These are phyloP conservation scores for Reticulitermes speratus DNA, from an alignment of 1,140 invertebrate species.

Conservation along the genomic window DNA sequence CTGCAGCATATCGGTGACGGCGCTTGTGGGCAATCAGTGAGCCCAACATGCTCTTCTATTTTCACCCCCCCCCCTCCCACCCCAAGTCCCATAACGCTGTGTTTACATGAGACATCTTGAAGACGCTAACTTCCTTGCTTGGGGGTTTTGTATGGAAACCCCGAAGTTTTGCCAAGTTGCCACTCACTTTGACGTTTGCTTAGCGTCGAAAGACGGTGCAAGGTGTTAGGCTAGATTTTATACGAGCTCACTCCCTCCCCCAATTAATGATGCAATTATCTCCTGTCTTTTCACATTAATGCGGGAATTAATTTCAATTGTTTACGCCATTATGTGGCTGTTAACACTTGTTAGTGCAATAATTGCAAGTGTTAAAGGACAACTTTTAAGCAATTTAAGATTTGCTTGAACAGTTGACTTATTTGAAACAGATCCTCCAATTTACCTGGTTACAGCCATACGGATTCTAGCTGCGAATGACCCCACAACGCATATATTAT, in stretches of 20 bases:
- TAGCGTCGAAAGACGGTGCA: not conserved
- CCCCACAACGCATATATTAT: too few species aligned
- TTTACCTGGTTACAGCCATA: too few species aligned
- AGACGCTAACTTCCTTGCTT: not conserved
- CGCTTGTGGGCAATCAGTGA: slow-evolving; percentile 7
- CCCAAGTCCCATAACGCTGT: not conserved
- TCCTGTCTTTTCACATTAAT: too few species aligned
- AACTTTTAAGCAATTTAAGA: too few species aligned
- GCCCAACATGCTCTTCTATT: not conserved
- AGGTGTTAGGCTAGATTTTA: not conserved
- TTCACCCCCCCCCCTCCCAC: not conserved
- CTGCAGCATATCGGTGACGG: not conserved
- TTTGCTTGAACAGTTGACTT: too few species aligned
- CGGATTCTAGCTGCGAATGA: too few species aligned
- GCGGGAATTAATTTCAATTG: too few species aligned
- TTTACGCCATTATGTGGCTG: too few species aligned
- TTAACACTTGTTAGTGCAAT: too few species aligned
- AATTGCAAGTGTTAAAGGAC: too few species aligned
- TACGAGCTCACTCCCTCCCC: not conserved
- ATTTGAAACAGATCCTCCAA: too few species aligned
- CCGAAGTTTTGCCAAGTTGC: not conserved
- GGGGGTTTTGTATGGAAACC: not conserved
- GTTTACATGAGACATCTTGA: not conserved
- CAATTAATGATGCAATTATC: not conserved
- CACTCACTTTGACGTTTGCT: not conserved